Evolutionary conservation across 92 coral and sea anemone species (phyloP), one percentile per base, ranked within the genome.

Genomic region (Epizoanthus rinbou): DNA sequence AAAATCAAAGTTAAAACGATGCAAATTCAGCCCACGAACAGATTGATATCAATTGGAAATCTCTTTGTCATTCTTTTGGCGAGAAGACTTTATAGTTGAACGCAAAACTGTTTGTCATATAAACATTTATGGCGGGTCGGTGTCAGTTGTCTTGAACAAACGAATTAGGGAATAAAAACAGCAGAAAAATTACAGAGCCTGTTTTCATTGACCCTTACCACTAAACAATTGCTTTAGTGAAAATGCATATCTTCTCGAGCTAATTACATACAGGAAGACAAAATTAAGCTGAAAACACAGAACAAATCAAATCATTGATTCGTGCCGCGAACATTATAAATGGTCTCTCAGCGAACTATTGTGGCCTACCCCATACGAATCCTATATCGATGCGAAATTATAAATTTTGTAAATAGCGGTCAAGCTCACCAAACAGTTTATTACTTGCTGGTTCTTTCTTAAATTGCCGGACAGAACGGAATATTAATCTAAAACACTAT

Each of bases 241-340:
- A 62, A 60, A 60, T 41, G 57, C 64, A 58, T 43, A 76, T 59
- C 57, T 78, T 78, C 71, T 78, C 31, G 54, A 43, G 22, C 54
- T 76, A 59, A 78, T 60, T 78, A 43, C 28, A 60, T 78, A 63
- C 71, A 78, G 82, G 82, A 78, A 78, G 82, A 62, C 50, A 37
- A 62, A 59, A 62, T 78, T 62, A 57, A 78, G 59, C 69, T 41
- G 71, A 78, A 41, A 78, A 78, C 47, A 67, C 68, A 60, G 57
- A 59, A 76, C 68, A 76, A 35, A 76, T 37, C 69, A 66, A 47
- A 59, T 76, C 68, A 62, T 62, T 69, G 66, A 78, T 45, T 21
- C 59, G 57, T 28, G 35, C 57, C 24, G 63, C 58, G 69, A 76
- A 17, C 82, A 78, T 37, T 37, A 60, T 60, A 60, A 62, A 45